Evolutionary conservation across 2,888 invertebrate species (phyloP).

Genomic region (Euplexia lucipara): DNA sequence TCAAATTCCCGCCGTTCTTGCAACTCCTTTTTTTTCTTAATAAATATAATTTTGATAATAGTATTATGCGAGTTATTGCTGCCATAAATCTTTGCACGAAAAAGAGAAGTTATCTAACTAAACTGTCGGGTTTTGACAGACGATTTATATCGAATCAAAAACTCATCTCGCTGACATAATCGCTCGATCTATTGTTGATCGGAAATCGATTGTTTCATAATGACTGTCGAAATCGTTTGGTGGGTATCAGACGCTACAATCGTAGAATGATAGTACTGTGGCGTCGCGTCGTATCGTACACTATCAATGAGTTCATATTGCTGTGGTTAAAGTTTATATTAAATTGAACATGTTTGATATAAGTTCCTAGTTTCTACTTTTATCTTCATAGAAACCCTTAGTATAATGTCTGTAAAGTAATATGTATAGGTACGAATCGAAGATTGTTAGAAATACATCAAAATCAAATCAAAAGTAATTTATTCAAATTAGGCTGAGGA

Average conservation of each 20-base stretch:
- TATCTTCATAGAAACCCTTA: too few relatives aligned
- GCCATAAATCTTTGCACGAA: slow-evolving; percentile 18
- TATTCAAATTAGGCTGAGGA: too few relatives aligned
- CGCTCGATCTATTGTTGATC: slow-evolving; percentile 66
- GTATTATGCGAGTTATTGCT: slow-evolving; percentile 19
- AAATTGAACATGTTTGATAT: not conserved
- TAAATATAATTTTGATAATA: slow-evolving; percentile 17
- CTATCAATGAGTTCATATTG: slow-evolving; percentile 21
- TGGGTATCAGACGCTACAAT: slow-evolving; percentile 61
- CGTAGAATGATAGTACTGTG: slow-evolving; percentile 62
- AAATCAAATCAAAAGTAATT: too few relatives aligned
- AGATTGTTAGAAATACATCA: too few relatives aligned
- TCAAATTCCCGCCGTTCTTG: slow-evolving; percentile 11
- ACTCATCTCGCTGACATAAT: slow-evolving; percentile 74
- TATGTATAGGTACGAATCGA: too few relatives aligned
- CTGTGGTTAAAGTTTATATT: slow-evolving; percentile 10
- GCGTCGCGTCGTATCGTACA: slow-evolving; percentile 49
- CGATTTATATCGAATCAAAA: slow-evolving; percentile 67
- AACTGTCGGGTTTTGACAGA: slow-evolving; percentile 39
- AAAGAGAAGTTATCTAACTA: slow-evolving; percentile 42
- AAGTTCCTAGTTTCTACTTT: not conserved
- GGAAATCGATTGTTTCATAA: slow-evolving; percentile 74
- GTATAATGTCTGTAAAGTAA: too few relatives aligned
- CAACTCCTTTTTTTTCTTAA: slow-evolving; percentile 11
- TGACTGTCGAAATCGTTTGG: slow-evolving; percentile 66